phyloP scores from a whole-genome alignment of 2,888 invertebrate genomes.

The Dendrolimus pini region DNA sequence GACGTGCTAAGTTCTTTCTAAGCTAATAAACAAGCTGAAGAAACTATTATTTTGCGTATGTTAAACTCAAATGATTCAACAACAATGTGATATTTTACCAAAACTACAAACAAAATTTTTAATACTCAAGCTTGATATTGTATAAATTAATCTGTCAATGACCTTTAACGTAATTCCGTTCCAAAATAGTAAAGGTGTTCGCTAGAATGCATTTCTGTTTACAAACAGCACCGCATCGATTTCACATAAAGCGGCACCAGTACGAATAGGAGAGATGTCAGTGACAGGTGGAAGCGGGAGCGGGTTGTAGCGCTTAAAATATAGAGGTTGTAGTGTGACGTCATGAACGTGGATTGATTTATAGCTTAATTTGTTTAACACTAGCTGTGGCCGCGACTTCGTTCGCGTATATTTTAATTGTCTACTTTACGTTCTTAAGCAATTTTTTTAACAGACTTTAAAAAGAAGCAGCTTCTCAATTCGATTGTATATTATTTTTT shows the following conservation, averaged over 20 bases:
- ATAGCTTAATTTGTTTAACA: too few relatives aligned
- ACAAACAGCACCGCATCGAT: constrained; percentile 73
- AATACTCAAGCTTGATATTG: not conserved
- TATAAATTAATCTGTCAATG: not conserved
- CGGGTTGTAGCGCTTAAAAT: constrained; percentile 1
- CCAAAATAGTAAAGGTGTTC: not conserved
- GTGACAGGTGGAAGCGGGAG: constrained; percentile 17
- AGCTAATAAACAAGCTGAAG: too few relatives aligned
- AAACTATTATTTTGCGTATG: too few relatives aligned
- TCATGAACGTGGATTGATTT: too few relatives aligned
- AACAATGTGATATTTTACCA: not conserved
- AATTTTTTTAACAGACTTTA: too few relatives aligned
- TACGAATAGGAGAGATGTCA: constrained; percentile 14
- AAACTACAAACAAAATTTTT: not conserved
- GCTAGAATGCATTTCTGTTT: constrained; percentile 60
- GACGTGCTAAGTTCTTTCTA: too few relatives aligned
- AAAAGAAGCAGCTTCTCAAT: too few relatives aligned
- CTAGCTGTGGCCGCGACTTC: too few relatives aligned
- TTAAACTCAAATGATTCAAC: not conserved
- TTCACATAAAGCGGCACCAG: constrained; percentile 63
- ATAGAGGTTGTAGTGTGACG: too few relatives aligned
- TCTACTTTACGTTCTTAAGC: too few relatives aligned
- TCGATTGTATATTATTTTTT: too few relatives aligned
- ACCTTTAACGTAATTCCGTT: not conserved
- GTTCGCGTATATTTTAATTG: too few relatives aligned